Base-by-base conservation (phyloP, 1,140 invertebrate genomes). In the Drosophila nigromelanica region DNA sequence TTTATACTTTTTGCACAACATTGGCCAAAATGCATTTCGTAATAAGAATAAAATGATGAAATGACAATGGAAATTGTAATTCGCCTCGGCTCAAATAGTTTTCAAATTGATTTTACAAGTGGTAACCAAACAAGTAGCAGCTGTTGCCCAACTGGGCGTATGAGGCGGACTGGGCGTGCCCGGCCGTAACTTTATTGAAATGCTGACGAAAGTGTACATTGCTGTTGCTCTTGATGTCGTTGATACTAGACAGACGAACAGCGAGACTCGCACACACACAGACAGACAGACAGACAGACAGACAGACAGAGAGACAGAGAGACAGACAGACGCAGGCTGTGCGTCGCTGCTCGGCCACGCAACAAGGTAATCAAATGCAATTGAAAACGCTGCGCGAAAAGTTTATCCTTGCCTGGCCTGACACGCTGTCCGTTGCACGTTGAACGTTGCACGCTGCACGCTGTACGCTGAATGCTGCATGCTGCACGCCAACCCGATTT, bases 351-450 rank as follows among this genome's bases (percentile, higher is more conserved):
- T 45, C 52, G 59, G 24, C 78, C 83, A 79, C 82, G 82, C 82
- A 89, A 83, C 82, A 82, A 89, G 82, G 82, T 87, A 89, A 87
- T 87, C 82, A 87, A 87, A 87, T 79, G 82, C 82, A 89, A 87
- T 87, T 87, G 82, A 87, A 87, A 87, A 83, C 50, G 73, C 83
- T 76, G 73, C 79, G 69, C 68, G 73, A 89, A 87, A 87, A 87
- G 73, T 89, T 89, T 73, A 83, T 89, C 83, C 82, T 87, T 75
- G 45, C 14, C 79, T 64, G 51, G 40, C 43, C 61, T 64, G 58
- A 66, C 40, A 43, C 37, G 45, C 27, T 11, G 39, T 12, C 14
- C 11, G 40, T 8, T 14, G 50, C 39, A 27, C 37, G 45, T 18
- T 11, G 39, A 12, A 24, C 11, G 40, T 8, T 15, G 50, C 39